Evolutionary conservation across 2,888 invertebrate species (phyloP).

Genomic region (Apamea epomidion): DNA sequence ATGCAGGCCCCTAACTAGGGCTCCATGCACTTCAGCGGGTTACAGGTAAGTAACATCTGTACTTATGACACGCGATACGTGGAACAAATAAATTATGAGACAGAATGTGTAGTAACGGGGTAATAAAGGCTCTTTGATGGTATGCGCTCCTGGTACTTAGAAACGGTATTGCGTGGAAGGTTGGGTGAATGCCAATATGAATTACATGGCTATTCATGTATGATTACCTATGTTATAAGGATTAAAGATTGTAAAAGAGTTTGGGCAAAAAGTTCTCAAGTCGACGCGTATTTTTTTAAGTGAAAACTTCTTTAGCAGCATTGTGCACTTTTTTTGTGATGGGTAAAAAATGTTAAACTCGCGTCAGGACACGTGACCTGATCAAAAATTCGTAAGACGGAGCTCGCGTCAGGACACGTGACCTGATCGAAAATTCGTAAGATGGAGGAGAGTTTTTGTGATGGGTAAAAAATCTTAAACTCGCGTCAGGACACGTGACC

Average conservation of each 20-base stretch:
- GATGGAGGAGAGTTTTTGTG: too few relatives aligned
- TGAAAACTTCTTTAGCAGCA: too few relatives aligned
- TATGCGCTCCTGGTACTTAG: conserved; percentile 44
- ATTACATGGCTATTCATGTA: background rate
- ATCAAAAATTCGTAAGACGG: too few relatives aligned
- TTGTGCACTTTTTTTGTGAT: too few relatives aligned
- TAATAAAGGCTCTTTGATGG: conserved; percentile 24
- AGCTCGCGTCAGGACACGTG: too few relatives aligned
- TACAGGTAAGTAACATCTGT: conserved; percentile 74
- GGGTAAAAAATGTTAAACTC: too few relatives aligned
- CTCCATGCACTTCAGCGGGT: conserved; percentile 55
- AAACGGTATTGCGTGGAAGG: background rate
- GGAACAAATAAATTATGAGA: conserved; percentile 53
- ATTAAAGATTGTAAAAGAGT: background rate
- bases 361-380: too few relatives aligned
- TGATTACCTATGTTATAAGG: background rate
- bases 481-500: too few relatives aligned
- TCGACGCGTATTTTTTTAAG: too few relatives aligned
- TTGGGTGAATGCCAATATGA: conserved; percentile 5
- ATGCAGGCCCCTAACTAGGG: conserved; percentile 70
- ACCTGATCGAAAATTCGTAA: too few relatives aligned
- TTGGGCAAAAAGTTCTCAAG: background rate
- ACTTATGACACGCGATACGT: conserved; percentile 72
- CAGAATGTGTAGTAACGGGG: conserved; percentile 9
- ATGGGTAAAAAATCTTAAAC: too few relatives aligned